These are phyloP conservation scores for Actenoides lindsayi DNA, from an alignment of 2,113 vertebrate species.

Conservation along the genomic window DNA sequence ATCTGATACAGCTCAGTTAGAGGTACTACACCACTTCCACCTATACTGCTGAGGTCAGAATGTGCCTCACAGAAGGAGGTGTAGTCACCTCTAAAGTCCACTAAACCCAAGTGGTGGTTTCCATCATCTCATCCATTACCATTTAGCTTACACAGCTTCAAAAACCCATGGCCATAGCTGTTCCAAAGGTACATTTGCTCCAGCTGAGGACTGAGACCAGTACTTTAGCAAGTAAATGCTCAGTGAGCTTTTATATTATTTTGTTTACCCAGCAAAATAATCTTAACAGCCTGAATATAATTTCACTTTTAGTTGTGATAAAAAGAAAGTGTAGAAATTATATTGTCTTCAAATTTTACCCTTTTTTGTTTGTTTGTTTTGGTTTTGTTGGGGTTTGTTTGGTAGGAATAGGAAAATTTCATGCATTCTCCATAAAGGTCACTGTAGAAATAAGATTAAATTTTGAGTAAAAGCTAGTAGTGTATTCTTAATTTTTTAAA, in stretches of 20 bases:
- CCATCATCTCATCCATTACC: neutral
- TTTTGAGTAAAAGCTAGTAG: neutral
- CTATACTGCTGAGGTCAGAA: neutral
- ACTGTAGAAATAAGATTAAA: neutral
- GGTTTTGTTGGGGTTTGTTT: no score
- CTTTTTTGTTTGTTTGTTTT: neutral
- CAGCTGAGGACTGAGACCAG: neutral
- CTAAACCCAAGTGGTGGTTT: neutral
- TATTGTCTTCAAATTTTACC: neutral
- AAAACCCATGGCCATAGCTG: neutral
- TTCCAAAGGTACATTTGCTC: neutral
- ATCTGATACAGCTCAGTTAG: neutral
- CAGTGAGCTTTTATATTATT: constrained; percentile 3
- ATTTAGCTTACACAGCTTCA: neutral
- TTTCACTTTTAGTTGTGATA: constrained; percentile 15
- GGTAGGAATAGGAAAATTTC: neutral
- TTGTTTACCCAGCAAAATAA: constrained; percentile 19
- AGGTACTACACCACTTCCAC: neutral
- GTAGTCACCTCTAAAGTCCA: neutral
- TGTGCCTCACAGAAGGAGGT: neutral
- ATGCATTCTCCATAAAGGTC: neutral
- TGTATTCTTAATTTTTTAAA: neutral
- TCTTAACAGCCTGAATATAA: neutral
- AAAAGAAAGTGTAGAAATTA: neutral
- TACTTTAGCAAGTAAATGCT: neutral